Base-by-base conservation (phyloP, 1,140 invertebrate genomes). In the Apocrypta bakeri region DNA sequence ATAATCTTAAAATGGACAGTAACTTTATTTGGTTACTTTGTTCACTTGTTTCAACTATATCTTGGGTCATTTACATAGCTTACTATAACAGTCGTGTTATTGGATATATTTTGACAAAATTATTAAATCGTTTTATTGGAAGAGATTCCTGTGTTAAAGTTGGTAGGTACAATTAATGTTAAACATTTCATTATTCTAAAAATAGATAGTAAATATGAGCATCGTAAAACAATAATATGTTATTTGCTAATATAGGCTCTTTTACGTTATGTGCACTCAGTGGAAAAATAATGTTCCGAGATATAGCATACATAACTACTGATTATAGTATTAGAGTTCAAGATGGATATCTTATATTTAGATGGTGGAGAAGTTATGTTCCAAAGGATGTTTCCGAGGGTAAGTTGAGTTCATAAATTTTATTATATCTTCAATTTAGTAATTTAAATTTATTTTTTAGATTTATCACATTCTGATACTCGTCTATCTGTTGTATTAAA, bases 251-350 rank as follows among this genome's bases (percentile, higher is more conserved):
- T 56, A 40, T 89, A 97, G 98, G 98, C 83, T 99, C 98, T 21
- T 95, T 99, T 87, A 98, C 98, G 2, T 92, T 99, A 56, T 98
- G 98, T 92, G 97, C 98, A 33, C 93, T 99, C 84, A 98, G 98
- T 84, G 99, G 99, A 2, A 99, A 99, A 93, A 96, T 99, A 63
- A 99, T 99, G 98, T 99, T 99, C 92, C 94, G 98, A 85, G 98
- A 99, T 93, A 94, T 99, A 88, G 95, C 97, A 73, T 98, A 97
- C 87, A 97, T 99, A 63, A 98, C 97, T 71, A 96, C 98, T 92
- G 98, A 99, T 93, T 99, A 97, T 91, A 97, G 97, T 48, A 90
- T 99, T 61, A 94, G 98, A 86, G 95, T 99, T 83, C 98, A 99
- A 92, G 98, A 99, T 94, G 99, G 98, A 8, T 99, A 98, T 94